Evolutionary conservation across 2,888 invertebrate genomes (phyloP), one percentile per base, ranked within the genome.

Genomic region (Melanostoma mellinum): DNA sequence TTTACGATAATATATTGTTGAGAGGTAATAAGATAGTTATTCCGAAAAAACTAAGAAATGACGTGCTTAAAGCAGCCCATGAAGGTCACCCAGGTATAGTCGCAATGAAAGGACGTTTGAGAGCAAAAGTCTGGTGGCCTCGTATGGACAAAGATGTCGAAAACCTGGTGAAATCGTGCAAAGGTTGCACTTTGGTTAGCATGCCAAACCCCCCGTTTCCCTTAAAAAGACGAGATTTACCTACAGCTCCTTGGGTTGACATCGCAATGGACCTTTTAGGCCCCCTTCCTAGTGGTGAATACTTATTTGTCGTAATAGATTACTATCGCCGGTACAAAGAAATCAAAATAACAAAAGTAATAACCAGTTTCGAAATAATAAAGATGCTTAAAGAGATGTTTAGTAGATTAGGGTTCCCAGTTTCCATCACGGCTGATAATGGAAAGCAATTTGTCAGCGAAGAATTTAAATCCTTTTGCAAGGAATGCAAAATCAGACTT

Each of bases 51-150:
- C 20, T 71, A 4, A 48, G 48, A 33, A 33, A 52, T 50, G 50
- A 44, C 4, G 52, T 72, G 2, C 40, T 72, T 9, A 60, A 72
- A 32, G 60, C 63, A 20, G 52, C 72, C n/a, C 88, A 87, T 68
- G 86, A 88, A 76, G 88, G 90, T 82, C 89, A 90, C 48, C 89
- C 89, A 0, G 89, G 89, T 1, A 88, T 89, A 2, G 88, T 88
- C 0, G 84, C 87, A 0, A 90, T 89, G 88, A 90, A 89, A 68
- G 76, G 76, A 4, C 69, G 89, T 10, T 69, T 90, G 2, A 61
- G 90, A 3, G 86, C 88, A 0, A 90, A 90, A 85, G 90, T 89
- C 3, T 90, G 89, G 89, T 89, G 89, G 89, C 88, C 88, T 6
- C 87, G 86, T 56, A 86, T 87, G 3, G 89, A 90, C 67, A 86